A percentile compares a stretch with the other conserved stretches of the same genome.
Conservation (phyloP, 2,888 invertebrate species). For the Heliconius charithonia region DNA sequence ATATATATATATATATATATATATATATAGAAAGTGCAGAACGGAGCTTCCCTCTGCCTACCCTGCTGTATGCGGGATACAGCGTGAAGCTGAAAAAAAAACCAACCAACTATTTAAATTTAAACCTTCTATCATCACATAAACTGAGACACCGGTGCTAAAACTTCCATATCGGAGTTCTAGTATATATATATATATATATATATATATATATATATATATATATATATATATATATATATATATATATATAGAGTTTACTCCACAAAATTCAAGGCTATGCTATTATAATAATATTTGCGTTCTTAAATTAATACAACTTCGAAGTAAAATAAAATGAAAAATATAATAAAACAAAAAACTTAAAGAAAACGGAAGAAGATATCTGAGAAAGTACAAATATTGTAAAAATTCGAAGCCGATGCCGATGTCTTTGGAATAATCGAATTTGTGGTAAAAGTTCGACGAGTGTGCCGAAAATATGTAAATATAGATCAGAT, state of each 20-base stretch:
- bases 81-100: no score
- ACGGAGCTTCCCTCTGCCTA: no score
- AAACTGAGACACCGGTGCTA: background rate
- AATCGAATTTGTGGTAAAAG: constrained; percentile 52
- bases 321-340: constrained; percentile 3
- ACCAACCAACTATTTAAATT: background rate
- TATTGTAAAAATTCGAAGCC: constrained; percentile 47
- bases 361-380: constrained; percentile 45
- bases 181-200: no score
- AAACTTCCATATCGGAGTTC: no score
- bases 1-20: no score
- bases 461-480: constrained; percentile 49
- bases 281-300: no score
- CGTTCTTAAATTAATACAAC: background rate
- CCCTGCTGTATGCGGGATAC: no score
- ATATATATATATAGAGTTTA: no score
- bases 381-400: constrained; percentile 43
- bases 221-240: no score
- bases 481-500: constrained; percentile 52
- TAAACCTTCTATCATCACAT: background rate
- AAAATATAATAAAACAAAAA: constrained; percentile 44
- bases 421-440: constrained; percentile 50
- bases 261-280: no score
- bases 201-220: no score
- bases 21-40: no score